Conservation (phyloP, 2,888 invertebrate genomes). For the Sarcophaga carnaria region DNA sequence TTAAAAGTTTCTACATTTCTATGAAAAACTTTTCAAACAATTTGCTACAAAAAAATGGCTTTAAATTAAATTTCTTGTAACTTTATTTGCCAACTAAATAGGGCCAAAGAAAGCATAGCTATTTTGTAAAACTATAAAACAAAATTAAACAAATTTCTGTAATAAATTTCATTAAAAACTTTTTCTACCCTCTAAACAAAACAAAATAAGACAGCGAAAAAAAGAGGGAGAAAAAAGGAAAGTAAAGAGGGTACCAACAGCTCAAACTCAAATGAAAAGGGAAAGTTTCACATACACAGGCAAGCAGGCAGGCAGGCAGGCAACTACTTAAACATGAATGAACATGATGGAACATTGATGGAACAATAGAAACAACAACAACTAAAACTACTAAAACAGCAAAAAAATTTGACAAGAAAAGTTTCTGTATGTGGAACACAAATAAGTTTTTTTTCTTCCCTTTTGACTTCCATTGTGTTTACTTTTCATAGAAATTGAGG, state of each 20-base stretch:
- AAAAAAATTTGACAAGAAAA: constrained; percentile 13
- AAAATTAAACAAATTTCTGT: constrained; percentile 52
- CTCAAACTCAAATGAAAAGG: not conserved
- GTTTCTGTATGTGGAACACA: not conserved
- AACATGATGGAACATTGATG: constrained; percentile 27
- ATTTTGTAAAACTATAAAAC: constrained; percentile 11
- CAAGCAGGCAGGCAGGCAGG: not conserved
- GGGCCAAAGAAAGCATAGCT: not conserved
- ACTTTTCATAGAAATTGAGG: too few species aligned
- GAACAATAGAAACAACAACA: not conserved
- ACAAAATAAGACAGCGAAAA: not conserved
- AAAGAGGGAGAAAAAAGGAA: not conserved
- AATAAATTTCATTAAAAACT: constrained; percentile 68
- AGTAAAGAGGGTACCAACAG: not conserved
- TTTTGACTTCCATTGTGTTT: too few species aligned
- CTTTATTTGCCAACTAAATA: not conserved
- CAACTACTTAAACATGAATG: constrained; percentile 37
- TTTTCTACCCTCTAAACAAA: constrained; percentile 24
- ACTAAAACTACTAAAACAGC: not conserved
- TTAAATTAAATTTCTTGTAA: not conserved
- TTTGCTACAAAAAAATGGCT: not conserved
- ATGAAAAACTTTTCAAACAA: not conserved
- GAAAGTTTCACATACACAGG: not conserved
- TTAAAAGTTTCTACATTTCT: too few species aligned
- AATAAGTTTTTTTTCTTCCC: not conserved